These are phyloP conservation scores for Apodemia mormo DNA, from an alignment of 2,888 invertebrate genomes.

Conservation along the genomic window DNA sequence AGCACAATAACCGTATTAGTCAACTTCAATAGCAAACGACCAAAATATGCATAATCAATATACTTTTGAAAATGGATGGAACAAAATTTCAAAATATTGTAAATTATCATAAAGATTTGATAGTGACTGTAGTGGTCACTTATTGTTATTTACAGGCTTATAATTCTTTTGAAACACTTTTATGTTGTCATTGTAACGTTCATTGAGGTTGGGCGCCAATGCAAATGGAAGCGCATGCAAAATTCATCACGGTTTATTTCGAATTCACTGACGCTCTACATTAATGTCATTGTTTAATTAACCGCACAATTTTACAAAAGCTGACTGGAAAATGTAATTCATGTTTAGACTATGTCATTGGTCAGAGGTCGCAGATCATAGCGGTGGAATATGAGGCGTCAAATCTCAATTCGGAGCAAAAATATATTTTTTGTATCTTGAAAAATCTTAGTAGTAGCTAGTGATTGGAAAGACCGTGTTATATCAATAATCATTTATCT, in stretches of 20 bases:
- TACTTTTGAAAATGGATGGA: too few species aligned
- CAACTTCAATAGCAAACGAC: too few species aligned
- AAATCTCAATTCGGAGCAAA: too few species aligned
- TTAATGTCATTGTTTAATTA: constrained; percentile 44
- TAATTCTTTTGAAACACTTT: constrained; percentile 54
- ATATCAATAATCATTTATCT: too few species aligned
- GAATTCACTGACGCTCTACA: constrained; percentile 44
- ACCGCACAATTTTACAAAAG: constrained; percentile 26
- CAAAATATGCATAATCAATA: too few species aligned
- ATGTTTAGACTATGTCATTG: background rate
- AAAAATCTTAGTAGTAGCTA: too few species aligned
- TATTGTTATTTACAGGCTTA: constrained; percentile 59
- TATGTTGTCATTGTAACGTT: constrained; percentile 60
- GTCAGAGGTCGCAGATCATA: background rate
- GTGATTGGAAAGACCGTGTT: too few species aligned
- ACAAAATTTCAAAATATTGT: background rate
- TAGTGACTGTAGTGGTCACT: constrained; percentile 48
- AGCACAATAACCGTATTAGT: too few species aligned
- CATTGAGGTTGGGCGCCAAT: constrained; percentile 44
- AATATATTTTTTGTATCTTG: too few species aligned
- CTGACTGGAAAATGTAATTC: background rate
- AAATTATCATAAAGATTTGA: background rate
- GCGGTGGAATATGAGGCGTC: too few species aligned
- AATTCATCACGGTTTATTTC: constrained; percentile 44
- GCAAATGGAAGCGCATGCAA: constrained; percentile 50